These are phyloP conservation scores for Lordiphosa collinella DNA, from an alignment of 1,140 invertebrate species.

Conservation along the genomic window DNA sequence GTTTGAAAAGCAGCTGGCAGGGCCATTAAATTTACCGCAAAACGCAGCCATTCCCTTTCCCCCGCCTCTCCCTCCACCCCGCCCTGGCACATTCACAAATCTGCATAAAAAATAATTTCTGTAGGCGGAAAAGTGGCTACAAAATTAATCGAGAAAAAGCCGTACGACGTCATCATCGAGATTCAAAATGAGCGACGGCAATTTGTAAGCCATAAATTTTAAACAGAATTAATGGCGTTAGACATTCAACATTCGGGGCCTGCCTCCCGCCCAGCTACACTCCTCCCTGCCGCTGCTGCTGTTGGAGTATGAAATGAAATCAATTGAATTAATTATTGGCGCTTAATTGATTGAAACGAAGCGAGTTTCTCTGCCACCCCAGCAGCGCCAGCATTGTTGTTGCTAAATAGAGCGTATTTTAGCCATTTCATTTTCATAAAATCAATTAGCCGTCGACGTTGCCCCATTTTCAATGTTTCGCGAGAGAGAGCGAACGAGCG, in stretches of 20 bases:
- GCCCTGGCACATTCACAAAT: conserved; percentile 1
- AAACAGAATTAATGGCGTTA: conserved; percentile 69
- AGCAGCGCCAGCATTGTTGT: conserved; percentile 48
- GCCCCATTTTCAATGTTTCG: conserved; percentile 13
- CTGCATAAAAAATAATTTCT: neutral
- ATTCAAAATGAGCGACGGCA: conserved; percentile 36
- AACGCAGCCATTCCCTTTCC: neutral
- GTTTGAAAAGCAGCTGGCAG: conserved; percentile 32
- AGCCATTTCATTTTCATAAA: conserved; percentile 69
- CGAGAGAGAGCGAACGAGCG: neutral
- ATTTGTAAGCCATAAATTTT: conserved; percentile 69
- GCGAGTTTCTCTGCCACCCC: conserved; percentile 17
- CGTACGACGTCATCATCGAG: conserved; percentile 2
- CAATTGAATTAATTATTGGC: conserved; percentile 77
- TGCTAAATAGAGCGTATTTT: conserved; percentile 74
- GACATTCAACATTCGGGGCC: conserved; percentile 57
- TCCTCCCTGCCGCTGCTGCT: neutral
- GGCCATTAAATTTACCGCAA: conserved; percentile 43
- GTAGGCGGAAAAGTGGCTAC: conserved; percentile 11
- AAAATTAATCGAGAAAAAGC: conserved; percentile 29
- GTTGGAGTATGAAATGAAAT: conserved; percentile 62
- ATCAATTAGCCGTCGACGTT: conserved; percentile 50
- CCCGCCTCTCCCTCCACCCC: neutral
- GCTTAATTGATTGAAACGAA: conserved; percentile 77
- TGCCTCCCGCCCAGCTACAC: neutral